Evolutionary conservation across 1,140 invertebrate genomes (phyloP).

Genomic region (Araneus ventricosus): DNA sequence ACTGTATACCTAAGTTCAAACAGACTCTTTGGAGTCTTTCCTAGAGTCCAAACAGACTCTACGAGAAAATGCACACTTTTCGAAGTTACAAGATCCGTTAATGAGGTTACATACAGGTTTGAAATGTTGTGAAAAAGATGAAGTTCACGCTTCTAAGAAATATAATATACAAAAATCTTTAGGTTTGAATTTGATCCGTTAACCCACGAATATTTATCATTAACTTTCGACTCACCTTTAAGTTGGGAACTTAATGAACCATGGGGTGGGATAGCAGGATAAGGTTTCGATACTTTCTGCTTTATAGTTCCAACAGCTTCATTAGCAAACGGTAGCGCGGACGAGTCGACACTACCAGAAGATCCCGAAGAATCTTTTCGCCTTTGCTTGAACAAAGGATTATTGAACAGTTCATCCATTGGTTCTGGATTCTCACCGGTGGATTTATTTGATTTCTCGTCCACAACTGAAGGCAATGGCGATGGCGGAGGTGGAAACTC

Average conservation of each 20-base stretch:
- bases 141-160: too few relatives aligned
- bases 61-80: too few relatives aligned
- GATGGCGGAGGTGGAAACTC: constrained; percentile 81
- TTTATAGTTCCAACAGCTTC: constrained; percentile 99
- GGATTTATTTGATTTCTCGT: constrained; percentile 74
- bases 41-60: too few relatives aligned
- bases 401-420: constrained; percentile 64
- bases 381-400: constrained; percentile 62
- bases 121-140: too few relatives aligned
- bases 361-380: constrained; percentile 83
- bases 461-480: constrained; percentile 78
- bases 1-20: too few relatives aligned
- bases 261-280: constrained; percentile 70
- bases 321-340: constrained; percentile 98
- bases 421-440: constrained; percentile 45
- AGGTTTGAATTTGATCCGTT: too few relatives aligned
- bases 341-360: constrained; percentile 95
- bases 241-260: constrained; percentile 18
- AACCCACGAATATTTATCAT: too few relatives aligned
- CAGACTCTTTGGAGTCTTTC: too few relatives aligned
- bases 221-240: not conserved
- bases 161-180: too few relatives aligned
- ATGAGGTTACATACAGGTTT: too few relatives aligned
- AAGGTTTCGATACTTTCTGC: constrained; percentile 84
- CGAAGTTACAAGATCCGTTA: too few relatives aligned